Evolutionary conservation across 2,113 vertebrate genomes (phyloP), one percentile per base, ranked within the genome.

Genomic region (Diadophis punctatus): DNA sequence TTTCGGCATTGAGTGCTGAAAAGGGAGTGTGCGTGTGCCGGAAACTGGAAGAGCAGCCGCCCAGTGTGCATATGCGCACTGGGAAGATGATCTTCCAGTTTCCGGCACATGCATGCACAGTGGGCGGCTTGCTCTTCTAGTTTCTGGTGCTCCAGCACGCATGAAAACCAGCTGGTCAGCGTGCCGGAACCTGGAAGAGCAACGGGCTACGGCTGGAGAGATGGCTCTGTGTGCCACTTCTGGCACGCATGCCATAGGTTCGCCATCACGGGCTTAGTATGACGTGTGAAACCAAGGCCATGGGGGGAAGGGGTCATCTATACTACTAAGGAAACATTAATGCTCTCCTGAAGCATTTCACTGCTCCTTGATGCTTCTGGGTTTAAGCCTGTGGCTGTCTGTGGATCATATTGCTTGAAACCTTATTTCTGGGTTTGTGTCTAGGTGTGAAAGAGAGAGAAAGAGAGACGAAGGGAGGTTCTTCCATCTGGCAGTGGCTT

Each of bases 1-100:
- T 51, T 51, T 12, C 11, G 0, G 51, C 51, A 51, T 11, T 0
- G 51, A 51, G 11, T 51, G 11, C 51, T 11, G 1, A 51, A 51
- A 51, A 0, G 11, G 3, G 51, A 51, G 51, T 3, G 11, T 2
- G 2, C 1, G 3, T 8, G 2, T 51, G 51, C 51, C 11, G 2
- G 51, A 51, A 51, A 51, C 51, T 11, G 2, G 51, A 51, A 51
- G 11, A 51, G 2, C 11, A 12, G 49, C 11, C 49, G 1, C 10
- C 49, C 0, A 10, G 2, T 51, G 10, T 0, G 10, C 10, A 51
- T 3, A 8, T 0, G 51, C 48, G 8, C 48, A 8, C 48, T 8
- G 48, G 48, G 8, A 49, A 49, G 48, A 49, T 49, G 48, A 49
- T 49, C 48, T 9, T 49, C 48, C 48, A 9, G 48, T 48, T 48